Conservation (phyloP, 2,797 vertebrate species). For the Gila robusta region DNA sequence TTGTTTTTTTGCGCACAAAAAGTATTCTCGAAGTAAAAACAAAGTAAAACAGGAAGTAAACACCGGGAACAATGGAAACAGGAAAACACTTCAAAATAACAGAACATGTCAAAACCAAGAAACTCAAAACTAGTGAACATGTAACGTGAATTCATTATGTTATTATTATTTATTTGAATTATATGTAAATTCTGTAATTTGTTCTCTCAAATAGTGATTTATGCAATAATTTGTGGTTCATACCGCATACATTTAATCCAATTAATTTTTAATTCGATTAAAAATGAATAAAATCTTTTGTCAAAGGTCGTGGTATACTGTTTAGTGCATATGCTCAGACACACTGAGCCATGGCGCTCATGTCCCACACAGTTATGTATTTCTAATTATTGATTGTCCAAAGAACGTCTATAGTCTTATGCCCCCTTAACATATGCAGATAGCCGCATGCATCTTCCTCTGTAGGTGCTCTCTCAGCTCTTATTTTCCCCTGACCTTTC, state of each 20-base stretch:
- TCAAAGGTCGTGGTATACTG: not conserved
- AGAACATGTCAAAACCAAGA: too few relatives aligned
- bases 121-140: too few relatives aligned
- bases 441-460: slow-evolving; percentile 20
- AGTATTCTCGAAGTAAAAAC: too few relatives aligned
- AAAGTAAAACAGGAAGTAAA: too few relatives aligned
- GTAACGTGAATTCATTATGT: too few relatives aligned
- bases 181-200: not conserved
- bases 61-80: too few relatives aligned
- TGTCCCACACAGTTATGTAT: not conserved
- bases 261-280: not conserved
- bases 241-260: not conserved
- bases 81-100: too few relatives aligned
- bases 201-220: not conserved
- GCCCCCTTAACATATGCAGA: slow-evolving; percentile 26
- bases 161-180: not conserved
- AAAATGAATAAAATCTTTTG: not conserved
- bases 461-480: slow-evolving; percentile 38
- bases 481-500: slow-evolving; percentile 70
- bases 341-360: not conserved
- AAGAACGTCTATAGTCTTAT: not conserved
- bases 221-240: not conserved
- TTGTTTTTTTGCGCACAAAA: too few relatives aligned
- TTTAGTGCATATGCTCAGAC: not conserved
- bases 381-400: not conserved